phyloP scores from a whole-genome alignment of 2,113 vertebrate genomes.

The Peromyscus californicus region DNA sequence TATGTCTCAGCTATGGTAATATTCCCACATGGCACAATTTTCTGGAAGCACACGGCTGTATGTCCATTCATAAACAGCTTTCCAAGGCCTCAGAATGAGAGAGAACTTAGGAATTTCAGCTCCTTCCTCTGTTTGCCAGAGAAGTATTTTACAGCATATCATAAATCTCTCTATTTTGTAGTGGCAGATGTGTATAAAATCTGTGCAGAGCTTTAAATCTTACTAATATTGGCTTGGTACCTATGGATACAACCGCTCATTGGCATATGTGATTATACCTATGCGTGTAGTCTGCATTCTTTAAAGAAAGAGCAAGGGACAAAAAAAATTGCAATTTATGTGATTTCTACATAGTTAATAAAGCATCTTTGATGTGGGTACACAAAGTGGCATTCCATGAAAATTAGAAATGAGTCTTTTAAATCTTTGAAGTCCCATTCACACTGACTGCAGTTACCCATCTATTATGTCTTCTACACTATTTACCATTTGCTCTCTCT shows the following conservation, averaged over 20 bases:
- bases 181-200: slow-evolving; percentile 68
- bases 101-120: slow-evolving; percentile 33
- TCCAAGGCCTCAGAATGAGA: slow-evolving; percentile 34
- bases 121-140: slow-evolving; percentile 54
- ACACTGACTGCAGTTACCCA: neutral
- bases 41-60: slow-evolving; percentile 18
- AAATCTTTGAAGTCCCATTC: slow-evolving; percentile 50
- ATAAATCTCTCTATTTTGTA: slow-evolving; percentile 67
- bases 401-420: slow-evolving; percentile 29
- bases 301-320: slow-evolving; percentile 37
- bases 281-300: slow-evolving; percentile 5
- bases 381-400: slow-evolving; percentile 41
- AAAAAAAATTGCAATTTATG: neutral
- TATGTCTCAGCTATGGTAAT: slow-evolving; percentile 34
- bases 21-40: slow-evolving; percentile 22
- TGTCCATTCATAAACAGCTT: slow-evolving; percentile 56
- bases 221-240: slow-evolving; percentile 55
- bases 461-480: neutral
- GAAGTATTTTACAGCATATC: slow-evolving; percentile 51
- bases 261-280: neutral
- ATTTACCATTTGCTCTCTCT: slow-evolving; percentile 37
- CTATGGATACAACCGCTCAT: neutral
- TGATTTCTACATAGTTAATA: slow-evolving; percentile 37
- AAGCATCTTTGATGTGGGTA: neutral
- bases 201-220: slow-evolving; percentile 43